Percentiles rank a stretch among this genome's conserved stretches.
These are phyloP conservation scores for Bombus confusus DNA, from an alignment of 1,140 invertebrate species.

Conservation along the genomic window DNA sequence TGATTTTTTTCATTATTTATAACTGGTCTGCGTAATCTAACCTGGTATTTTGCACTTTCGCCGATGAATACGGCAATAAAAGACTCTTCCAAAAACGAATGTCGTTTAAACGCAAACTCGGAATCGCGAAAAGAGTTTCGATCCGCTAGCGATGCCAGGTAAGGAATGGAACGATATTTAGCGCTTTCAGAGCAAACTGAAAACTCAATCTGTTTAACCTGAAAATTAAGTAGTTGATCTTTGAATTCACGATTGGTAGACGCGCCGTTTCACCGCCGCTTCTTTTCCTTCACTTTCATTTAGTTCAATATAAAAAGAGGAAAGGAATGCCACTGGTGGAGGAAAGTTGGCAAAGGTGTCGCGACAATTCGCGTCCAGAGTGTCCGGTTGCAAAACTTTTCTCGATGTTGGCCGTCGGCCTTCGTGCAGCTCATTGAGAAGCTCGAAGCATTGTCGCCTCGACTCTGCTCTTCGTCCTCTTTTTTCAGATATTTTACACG, in stretches of 20 bases:
- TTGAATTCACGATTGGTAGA: neutral
- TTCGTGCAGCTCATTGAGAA: slow-evolving; percentile 52
- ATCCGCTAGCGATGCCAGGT: neutral
- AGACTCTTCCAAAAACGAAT: neutral
- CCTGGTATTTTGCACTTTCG: too few species aligned
- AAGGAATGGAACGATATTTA: neutral
- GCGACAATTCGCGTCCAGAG: slow-evolving; percentile 36
- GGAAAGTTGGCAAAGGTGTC: slow-evolving; percentile 50
- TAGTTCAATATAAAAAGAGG: slow-evolving; percentile 8
- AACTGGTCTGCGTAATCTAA: too few species aligned
- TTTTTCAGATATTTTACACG: slow-evolving; percentile 41
- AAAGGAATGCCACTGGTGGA: neutral
- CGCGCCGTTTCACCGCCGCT: neutral
- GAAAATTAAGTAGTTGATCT: slow-evolving; percentile 23
- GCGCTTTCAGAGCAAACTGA: neutral
- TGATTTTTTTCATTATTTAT: too few species aligned
- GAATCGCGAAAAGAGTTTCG: too few species aligned
- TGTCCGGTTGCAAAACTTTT: slow-evolving; percentile 48
- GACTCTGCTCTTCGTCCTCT: slow-evolving; percentile 27
- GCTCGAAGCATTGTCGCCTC: slow-evolving; percentile 32
- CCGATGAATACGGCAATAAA: too few species aligned
- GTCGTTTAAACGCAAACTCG: neutral
- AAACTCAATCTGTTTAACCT: slow-evolving; percentile 22
- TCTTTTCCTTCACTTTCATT: neutral
- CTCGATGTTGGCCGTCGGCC: slow-evolving; percentile 38